Percentiles rank a stretch among this genome's conserved stretches.
phyloP scores from a whole-genome alignment of 2,888 invertebrate species.

The Agrenia bidenticulata region DNA sequence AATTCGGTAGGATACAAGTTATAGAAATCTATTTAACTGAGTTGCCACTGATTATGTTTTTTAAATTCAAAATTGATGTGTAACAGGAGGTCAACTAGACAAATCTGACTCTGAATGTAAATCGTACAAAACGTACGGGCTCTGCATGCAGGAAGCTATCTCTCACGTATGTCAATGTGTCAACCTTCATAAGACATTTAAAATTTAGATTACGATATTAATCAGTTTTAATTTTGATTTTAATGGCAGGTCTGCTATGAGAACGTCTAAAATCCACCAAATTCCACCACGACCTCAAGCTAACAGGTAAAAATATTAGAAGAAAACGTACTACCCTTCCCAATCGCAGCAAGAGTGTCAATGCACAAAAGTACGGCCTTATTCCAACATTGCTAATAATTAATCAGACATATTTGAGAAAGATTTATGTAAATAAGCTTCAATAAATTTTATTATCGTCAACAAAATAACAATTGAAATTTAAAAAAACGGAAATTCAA shows the following conservation, averaged over 20 bases:
- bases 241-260: slow-evolving; percentile 45
- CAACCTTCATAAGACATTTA: neutral
- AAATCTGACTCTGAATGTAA: slow-evolving; percentile 33
- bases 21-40: slow-evolving; percentile 5
- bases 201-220: too few relatives aligned
- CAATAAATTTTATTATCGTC: too few relatives aligned
- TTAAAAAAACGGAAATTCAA: slow-evolving; percentile 6
- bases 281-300: neutral
- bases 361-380: too few relatives aligned
- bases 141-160: slow-evolving; percentile 40
- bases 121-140: slow-evolving; percentile 34
- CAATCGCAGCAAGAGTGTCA: too few relatives aligned
- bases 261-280: slow-evolving; percentile 9
- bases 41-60: too few relatives aligned
- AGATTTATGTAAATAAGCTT: too few relatives aligned
- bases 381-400: too few relatives aligned
- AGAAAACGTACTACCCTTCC: too few relatives aligned
- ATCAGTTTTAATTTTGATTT: too few relatives aligned
- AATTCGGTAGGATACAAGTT: slow-evolving; percentile 28
- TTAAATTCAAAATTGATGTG: too few relatives aligned
- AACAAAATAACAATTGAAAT: neutral
- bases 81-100: slow-evolving; percentile 37
- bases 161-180: slow-evolving; percentile 34
- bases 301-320: too few relatives aligned
- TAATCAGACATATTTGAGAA: too few relatives aligned